Conservation (phyloP, 2,888 invertebrate species). For the Agrenia bidenticulata region DNA sequence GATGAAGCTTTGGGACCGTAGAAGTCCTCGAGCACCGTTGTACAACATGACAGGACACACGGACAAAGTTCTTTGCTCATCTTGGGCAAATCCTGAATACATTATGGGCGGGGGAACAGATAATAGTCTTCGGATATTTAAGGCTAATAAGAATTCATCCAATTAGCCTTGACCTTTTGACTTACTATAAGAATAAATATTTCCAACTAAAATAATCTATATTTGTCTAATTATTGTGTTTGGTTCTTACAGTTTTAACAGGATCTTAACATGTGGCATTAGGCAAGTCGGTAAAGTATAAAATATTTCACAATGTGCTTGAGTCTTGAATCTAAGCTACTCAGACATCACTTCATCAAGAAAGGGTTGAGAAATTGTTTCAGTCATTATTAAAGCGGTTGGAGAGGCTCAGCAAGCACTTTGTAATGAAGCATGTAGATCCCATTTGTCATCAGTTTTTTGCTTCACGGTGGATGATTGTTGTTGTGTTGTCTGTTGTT, state of each 20-base stretch:
- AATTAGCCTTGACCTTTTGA: no score
- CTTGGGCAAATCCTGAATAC: conserved; percentile 85
- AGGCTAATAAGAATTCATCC: conserved; percentile 59
- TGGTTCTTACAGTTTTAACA: no score
- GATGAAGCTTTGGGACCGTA: conserved; percentile 93
- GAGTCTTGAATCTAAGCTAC: no score
- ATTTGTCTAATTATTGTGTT: no score
- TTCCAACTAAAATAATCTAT: no score
- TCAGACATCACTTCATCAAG: no score
- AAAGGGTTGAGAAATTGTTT: no score
- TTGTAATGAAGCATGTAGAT: conserved; percentile 11
- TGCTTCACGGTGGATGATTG: conserved; percentile 14
- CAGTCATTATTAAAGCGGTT: no score
- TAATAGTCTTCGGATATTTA: conserved; percentile 86
- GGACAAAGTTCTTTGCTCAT: conserved; percentile 87
- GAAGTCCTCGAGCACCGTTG: conserved; percentile 85
- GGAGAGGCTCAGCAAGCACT: background rate
- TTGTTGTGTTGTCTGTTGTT: conserved; percentile 4
- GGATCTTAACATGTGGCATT: no score
- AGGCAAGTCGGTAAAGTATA: no score
- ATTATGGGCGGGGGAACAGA: conserved; percentile 92
- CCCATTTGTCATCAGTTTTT: conserved; percentile 21
- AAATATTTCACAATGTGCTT: no score
- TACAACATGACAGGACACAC: conserved; percentile 92
- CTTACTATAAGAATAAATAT: no score